Evolutionary conservation across 2,888 invertebrate species (phyloP), one percentile per base, ranked within the genome.

Genomic region (Galeruca laticollis): DNA sequence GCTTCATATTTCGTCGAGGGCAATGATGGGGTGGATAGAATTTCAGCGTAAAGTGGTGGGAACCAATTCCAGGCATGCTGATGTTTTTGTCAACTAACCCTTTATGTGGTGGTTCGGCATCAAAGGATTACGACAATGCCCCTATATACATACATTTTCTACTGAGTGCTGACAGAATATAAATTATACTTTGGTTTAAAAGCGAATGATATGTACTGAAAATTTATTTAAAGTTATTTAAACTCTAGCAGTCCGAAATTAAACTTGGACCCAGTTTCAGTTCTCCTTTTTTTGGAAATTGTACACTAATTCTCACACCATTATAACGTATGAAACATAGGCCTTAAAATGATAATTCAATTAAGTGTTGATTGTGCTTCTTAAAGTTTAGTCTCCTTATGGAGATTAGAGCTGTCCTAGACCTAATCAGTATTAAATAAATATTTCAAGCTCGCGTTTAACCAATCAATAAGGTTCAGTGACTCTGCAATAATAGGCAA

Each of bases 41-140:
- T 64, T 64, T 64, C 64, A 56, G 60, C 21, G 49, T 61, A 61
- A 61, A 61, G 35, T 61, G 51, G 33, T 49, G 61, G 51, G 61
- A 49, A 61, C 61, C 49, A 35, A 61, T 61, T 61, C 20, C 15
- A 61, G 31, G 51, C 51, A 61, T 18, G 51, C 51, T 13, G 26
- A 61, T 18, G 47, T 61, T 60, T 61, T 61, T 61, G 61, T 61
- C 35, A 61, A 47, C 47, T 47, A 47, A 61, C 61, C 51, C 61
- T 35, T 61, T 61, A 51, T 61, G 35, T 33, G 61, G 61, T 51
- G 61, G 51, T 61, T 60, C 49, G 13, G 61, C 35, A 51, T 61
- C 51, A 61, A 61, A 61, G 51, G 51, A 61, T 61, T 61, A 61
- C 49, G 61, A 61, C 61, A 61, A 61, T 61, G 51, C 35, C 51